Evolutionary conservation across 2,113 vertebrate genomes (phyloP), one percentile per base, ranked within the genome.

Genomic region (Chloropsis hardwickii): DNA sequence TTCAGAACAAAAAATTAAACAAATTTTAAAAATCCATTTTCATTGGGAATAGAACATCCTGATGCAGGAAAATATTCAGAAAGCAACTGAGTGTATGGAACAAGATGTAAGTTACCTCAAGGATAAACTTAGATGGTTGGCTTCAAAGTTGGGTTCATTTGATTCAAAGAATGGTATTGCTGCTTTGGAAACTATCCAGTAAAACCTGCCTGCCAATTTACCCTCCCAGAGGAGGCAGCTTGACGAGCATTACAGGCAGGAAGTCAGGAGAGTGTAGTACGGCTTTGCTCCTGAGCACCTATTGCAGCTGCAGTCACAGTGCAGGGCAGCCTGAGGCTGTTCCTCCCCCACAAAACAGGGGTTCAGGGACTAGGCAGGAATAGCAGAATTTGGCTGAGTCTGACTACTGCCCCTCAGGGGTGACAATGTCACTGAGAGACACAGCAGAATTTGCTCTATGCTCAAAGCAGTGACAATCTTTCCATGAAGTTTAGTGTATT

Each of bases 101-200:
- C 10, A 64, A 48, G 39, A 27, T 19, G 3, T 66, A 58, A 65
- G 40, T 70, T 74, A 74, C 29, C 10, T 44, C 27, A 45, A 86
- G 33, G 40, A 72, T 72, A 10, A 50, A 60, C 29, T 64, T 51
- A 53, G 15, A 67, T 14, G 2, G 11, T 10, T 88, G 57, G 4
- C 29, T 82, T 80, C 71, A 47, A 76, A 92, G 27, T 56, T 5
- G 2, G 10, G 11, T 42, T 92, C 21, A 27, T 83, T 83, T 48
- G 18, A 86, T 76, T 86, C 14, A 42, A 91, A 33, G 40, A 73
- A 62, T 54, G 33, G 5, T 67, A 56, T 39, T 76, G 48, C 21
- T 72, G 58, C 42, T 80, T 92, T 92, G 62, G 90, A 77, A 86
- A 64, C 60, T 12, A 86, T 18, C 53, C 67, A 76, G 50, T 15